Evolutionary conservation across 2,113 vertebrate species (phyloP).

Genomic region (Pomatorhinus ruficollis): DNA sequence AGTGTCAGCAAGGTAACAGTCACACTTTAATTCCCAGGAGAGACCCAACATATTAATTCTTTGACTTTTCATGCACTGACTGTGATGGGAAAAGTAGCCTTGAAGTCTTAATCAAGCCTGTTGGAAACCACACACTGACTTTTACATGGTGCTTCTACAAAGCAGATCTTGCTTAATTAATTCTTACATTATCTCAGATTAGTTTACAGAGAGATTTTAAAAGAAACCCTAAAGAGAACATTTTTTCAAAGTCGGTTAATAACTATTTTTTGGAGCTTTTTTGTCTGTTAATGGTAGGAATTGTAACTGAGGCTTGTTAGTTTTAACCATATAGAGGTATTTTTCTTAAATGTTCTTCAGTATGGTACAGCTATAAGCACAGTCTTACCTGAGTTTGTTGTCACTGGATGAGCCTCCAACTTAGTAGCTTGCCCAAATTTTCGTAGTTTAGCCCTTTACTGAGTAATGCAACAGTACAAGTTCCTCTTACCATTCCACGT

Average conservation of each 20-base stretch:
- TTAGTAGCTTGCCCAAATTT: background rate
- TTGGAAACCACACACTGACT: slow-evolving; percentile 17
- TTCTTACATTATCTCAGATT: slow-evolving; percentile 19
- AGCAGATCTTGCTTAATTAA: slow-evolving; percentile 35
- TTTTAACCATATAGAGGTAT: slow-evolving; percentile 17
- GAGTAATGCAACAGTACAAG: background rate
- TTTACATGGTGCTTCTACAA: slow-evolving; percentile 21
- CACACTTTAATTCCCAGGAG: background rate
- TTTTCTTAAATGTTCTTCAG: slow-evolving; percentile 44
- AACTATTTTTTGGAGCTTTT: slow-evolving; percentile 37
- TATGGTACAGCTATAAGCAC: background rate
- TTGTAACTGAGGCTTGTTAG: slow-evolving; percentile 26
- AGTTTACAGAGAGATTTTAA: slow-evolving; percentile 44
- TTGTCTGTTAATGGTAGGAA: slow-evolving; percentile 44
- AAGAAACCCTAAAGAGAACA: slow-evolving; percentile 37
- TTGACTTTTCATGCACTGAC: background rate
- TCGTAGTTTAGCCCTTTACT: background rate
- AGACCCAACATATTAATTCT: background rate
- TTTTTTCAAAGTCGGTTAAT: slow-evolving; percentile 39
- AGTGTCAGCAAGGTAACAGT: background rate
- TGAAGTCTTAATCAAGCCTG: background rate
- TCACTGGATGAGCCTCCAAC: background rate
- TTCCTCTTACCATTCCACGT: background rate
- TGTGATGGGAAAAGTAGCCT: slow-evolving; percentile 7
- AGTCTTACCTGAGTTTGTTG: background rate